A percentile compares a stretch with the other conserved stretches of the same genome.
Evolutionary conservation across 2,888 invertebrate genomes (phyloP).

Genomic region (Glaucopsyche alexis): DNA sequence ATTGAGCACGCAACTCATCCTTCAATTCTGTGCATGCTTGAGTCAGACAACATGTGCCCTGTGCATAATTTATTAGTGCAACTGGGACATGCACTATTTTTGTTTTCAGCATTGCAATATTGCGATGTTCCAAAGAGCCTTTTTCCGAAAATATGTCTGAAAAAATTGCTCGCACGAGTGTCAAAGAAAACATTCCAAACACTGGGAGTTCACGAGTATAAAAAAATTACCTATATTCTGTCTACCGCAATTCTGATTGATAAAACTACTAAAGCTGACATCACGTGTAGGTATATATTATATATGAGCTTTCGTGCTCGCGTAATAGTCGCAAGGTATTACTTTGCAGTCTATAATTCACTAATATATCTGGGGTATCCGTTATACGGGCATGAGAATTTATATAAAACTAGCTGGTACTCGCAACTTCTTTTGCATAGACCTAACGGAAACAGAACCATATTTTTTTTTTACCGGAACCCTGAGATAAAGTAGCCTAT

Average conservation of each 20-base stretch:
- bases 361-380: conserved; percentile 17
- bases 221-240: too few species aligned
- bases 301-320: background rate
- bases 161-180: too few species aligned
- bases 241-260: too few species aligned
- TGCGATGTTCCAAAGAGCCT: background rate
- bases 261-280: background rate
- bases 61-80: background rate
- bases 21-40: background rate
- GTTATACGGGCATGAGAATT: conserved; percentile 10
- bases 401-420: conserved; percentile 11
- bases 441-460: too few species aligned
- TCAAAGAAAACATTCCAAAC: too few species aligned
- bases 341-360: conserved; percentile 28
- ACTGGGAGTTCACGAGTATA: too few species aligned
- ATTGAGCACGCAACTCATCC: background rate
- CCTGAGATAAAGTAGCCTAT: too few species aligned
- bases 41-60: background rate
- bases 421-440: too few species aligned
- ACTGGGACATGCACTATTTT: background rate
- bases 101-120: background rate
- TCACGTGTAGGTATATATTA: background rate
- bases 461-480: too few species aligned
- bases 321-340: conserved; percentile 28
- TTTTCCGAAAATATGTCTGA: too few species aligned